These are phyloP conservation scores for Plutella xylostella DNA, from an alignment of 2,888 invertebrate species.

Conservation along the genomic window DNA sequence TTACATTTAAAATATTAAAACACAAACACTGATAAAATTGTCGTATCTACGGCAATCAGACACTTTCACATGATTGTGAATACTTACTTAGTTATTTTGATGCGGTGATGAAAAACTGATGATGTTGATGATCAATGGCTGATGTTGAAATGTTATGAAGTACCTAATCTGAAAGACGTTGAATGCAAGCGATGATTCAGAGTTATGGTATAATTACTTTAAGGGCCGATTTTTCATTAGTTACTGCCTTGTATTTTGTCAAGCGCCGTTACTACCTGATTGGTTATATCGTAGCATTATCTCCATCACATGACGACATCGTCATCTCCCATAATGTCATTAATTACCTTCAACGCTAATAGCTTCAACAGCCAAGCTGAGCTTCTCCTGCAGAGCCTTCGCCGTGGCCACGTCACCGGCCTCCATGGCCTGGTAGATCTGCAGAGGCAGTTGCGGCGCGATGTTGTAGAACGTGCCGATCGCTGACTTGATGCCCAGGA, in stretches of 20 bases:
- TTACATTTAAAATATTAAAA: neutral
- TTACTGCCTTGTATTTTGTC: neutral
- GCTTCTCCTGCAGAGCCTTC: slow-evolving; percentile 60
- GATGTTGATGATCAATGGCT: no score
- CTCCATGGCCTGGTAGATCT: slow-evolving; percentile 67
- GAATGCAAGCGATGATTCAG: no score
- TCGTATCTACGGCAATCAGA: no score
- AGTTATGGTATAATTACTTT: no score
- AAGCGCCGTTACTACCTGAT: neutral
- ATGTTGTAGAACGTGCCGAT: slow-evolving; percentile 79
- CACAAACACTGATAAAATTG: no score
- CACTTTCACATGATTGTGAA: neutral
- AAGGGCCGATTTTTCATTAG: no score
- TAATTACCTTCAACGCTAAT: slow-evolving; percentile 63
- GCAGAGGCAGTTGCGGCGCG: slow-evolving; percentile 67
- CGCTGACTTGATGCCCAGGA: slow-evolving; percentile 77
- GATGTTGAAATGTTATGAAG: no score
- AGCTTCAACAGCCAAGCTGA: slow-evolving; percentile 59
- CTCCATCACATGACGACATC: neutral
- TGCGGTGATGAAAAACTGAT: no score
- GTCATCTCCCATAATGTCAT: neutral
- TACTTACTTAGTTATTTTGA: no score
- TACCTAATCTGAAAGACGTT: no score
- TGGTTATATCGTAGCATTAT: neutral
- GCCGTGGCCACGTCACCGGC: slow-evolving; percentile 57